Evolutionary conservation across 2,113 vertebrate genomes (phyloP).

Genomic region (Dunckerocampus dactyliophorus): DNA sequence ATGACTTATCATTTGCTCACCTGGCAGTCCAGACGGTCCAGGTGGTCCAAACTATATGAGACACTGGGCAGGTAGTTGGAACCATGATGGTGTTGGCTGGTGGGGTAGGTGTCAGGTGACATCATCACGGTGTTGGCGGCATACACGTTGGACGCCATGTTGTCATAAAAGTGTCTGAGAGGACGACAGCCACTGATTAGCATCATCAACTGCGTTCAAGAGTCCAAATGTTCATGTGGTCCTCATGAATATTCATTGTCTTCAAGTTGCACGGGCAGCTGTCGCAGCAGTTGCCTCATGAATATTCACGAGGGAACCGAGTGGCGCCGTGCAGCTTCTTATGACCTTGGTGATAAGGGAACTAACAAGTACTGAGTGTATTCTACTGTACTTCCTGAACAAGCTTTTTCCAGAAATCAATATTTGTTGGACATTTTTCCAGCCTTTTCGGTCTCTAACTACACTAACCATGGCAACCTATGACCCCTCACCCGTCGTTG

Average conservation of each 20-base stretch:
- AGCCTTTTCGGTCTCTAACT: too few species aligned
- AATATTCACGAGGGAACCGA: slow-evolving; percentile 9
- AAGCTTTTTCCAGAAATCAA: too few species aligned
- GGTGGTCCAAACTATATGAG: slow-evolving; percentile 66
- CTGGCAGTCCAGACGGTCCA: slow-evolving; percentile 64
- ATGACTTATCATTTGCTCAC: slow-evolving; percentile 18
- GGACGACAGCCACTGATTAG: neutral
- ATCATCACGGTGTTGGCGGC: slow-evolving; percentile 48
- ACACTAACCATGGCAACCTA: too few species aligned
- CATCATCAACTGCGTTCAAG: neutral
- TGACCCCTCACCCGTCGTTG: slow-evolving; percentile 31
- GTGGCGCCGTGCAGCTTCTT: neutral
- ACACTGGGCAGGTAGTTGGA: slow-evolving; percentile 59
- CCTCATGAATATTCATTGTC: slow-evolving; percentile 15
- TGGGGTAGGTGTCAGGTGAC: slow-evolving; percentile 45
- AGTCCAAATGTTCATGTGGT: neutral
- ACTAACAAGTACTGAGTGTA: neutral
- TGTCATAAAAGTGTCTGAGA: slow-evolving; percentile 60
- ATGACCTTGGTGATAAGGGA: neutral
- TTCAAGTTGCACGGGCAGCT: slow-evolving; percentile 14
- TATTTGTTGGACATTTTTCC: too few species aligned
- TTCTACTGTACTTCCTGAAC: neutral
- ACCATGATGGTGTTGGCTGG: slow-evolving; percentile 38
- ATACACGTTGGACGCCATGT: slow-evolving; percentile 61
- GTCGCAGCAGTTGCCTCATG: slow-evolving; percentile 11